Base-by-base conservation (phyloP, 2,888 invertebrate genomes). In the Cheilosia vulpina region DNA sequence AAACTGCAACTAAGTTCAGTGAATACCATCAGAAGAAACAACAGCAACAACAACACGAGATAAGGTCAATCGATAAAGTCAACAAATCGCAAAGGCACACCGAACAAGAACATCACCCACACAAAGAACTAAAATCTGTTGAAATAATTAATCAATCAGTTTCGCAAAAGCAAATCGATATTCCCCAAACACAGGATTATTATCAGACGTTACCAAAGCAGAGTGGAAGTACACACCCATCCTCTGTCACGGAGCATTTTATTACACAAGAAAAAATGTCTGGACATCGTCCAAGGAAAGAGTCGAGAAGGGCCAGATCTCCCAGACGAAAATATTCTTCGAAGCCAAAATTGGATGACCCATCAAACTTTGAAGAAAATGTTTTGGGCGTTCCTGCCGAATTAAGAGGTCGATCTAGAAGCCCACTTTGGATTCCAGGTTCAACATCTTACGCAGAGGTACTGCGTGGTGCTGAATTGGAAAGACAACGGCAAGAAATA, bases 401-500 rank as follows among this genome's bases (percentile, higher is more conserved):
- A 58, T 88, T 90, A 9, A 91, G 94, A 57, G 90, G 92, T n/a
- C 93, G 95, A 87, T 95, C 95, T 0, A 94, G 94, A 53, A 95
- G 95, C 90, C 96, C 96, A 17, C 94, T 95, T 90, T 96, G 96
- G 96, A 91, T 93, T 53, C 95, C 95, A 3, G 96, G 96, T 38
- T 95, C 95, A 27, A 94, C 96, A 60, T 94, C 96, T 58, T 97
- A 97, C 91, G 96, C 97, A 60, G 96, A 96, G 92, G 95, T 97
- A 87, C 93, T 97, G 82, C 94, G 95, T 88, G 96, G 96, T 9
- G 90, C 93, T 89, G 92, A 92, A 87, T 66, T 92, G 19, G 90
- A 91, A 69, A 89, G 90, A 5, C 76, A 90, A 31, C 88, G 89
- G 58, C 80, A 76, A 62, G 57, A 63, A 47, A 69, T 69, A 73